phyloP scores from a whole-genome alignment of 2,113 vertebrate species.

The Aphyosemion australe region DNA sequence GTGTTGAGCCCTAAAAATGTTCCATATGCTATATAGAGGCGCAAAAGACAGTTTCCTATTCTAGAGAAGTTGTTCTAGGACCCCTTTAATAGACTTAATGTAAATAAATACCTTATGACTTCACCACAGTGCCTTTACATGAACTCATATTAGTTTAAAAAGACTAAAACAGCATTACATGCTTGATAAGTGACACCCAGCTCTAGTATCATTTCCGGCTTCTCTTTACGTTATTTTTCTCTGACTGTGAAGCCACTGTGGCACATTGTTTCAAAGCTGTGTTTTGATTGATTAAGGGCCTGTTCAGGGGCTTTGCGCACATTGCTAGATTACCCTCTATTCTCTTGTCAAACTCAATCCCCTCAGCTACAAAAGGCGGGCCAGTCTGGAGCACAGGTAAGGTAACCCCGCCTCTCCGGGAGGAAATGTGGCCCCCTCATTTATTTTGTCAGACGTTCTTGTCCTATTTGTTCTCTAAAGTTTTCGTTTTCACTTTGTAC shows the following conservation, averaged over 20 bases:
- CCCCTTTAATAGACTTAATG: constrained; percentile 32
- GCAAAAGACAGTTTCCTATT: no score
- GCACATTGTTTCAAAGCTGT: constrained; percentile 59
- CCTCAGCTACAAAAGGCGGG: constrained; percentile 86
- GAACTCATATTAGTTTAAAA: constrained; percentile 29
- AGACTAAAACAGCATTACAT: constrained; percentile 5
- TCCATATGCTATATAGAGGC: no score
- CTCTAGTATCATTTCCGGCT: constrained; percentile 36
- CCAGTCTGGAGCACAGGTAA: constrained; percentile 82
- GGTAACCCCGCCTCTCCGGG: constrained; percentile 65
- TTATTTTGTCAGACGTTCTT: constrained; percentile 58
- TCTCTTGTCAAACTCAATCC: constrained; percentile 83
- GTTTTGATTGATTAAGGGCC: constrained; percentile 66
- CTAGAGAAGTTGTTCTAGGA: no score
- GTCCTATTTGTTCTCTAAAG: constrained; percentile 52
- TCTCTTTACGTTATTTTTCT: constrained; percentile 4
- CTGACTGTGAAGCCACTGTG: constrained; percentile 68
- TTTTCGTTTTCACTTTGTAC: constrained; percentile 53
- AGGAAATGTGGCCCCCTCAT: constrained; percentile 68
- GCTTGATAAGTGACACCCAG: constrained; percentile 30
- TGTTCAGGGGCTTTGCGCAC: constrained; percentile 70
- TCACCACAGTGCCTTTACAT: constrained; percentile 55
- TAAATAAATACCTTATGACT: constrained; percentile 5
- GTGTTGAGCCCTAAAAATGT: no score
- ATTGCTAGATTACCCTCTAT: constrained; percentile 80